A percentile compares a stretch with the other conserved stretches of the same genome.
These are phyloP conservation scores for Psephotus haematonotus DNA, from an alignment of 2,113 vertebrate genomes.

Conservation along the genomic window DNA sequence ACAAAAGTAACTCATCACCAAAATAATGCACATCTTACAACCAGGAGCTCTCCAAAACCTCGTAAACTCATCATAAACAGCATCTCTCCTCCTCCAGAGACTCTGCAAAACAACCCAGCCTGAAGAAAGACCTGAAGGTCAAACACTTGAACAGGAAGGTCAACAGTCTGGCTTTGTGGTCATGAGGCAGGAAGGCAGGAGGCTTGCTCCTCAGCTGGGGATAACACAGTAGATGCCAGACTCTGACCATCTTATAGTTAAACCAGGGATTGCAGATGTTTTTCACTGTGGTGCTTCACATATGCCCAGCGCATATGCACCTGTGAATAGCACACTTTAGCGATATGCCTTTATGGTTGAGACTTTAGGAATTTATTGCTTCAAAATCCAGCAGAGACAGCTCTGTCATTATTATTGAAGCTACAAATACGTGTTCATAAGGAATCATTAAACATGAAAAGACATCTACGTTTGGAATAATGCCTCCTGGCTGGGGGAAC, in stretches of 20 bases:
- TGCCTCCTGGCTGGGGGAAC: neutral
- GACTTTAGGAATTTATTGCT: neutral
- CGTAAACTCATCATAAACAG: neutral
- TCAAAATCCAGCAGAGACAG: neutral
- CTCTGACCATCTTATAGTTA: neutral
- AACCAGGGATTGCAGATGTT: neutral
- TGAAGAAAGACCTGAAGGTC: neutral
- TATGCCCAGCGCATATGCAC: neutral
- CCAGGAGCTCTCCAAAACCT: neutral
- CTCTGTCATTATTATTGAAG: neutral
- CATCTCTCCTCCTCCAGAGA: neutral
- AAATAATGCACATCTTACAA: neutral
- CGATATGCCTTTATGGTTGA: rapidly evolving
- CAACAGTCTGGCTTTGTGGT: neutral
- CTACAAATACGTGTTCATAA: neutral
- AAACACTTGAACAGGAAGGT: neutral
- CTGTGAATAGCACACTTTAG: neutral
- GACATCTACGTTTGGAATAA: neutral
- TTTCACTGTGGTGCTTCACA: neutral
- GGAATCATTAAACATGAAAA: neutral
- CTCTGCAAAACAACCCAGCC: neutral
- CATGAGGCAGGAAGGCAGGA: neutral
- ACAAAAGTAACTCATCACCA: neutral
- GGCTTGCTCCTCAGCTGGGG: neutral
- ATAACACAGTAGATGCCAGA: neutral